Conservation (phyloP, 2,888 invertebrate genomes). For the Hydroisotoma schaefferi region DNA sequence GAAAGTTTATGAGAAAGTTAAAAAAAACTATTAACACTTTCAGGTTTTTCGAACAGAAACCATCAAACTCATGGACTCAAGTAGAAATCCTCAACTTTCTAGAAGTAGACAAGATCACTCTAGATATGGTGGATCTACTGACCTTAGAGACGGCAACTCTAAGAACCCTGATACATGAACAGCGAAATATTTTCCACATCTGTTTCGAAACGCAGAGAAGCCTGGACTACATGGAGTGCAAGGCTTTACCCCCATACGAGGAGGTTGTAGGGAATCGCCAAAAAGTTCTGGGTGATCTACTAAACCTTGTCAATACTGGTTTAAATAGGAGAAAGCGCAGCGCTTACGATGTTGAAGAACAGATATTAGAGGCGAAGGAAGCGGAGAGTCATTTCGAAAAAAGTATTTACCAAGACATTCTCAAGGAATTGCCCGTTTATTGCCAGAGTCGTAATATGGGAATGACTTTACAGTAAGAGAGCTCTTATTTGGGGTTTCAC, state of each 20-base stretch:
- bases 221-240: slow-evolving; percentile 24
- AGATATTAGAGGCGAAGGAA: slow-evolving; percentile 17
- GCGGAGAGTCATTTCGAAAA: slow-evolving; percentile 20
- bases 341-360: slow-evolving; percentile 20
- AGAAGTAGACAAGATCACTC: slow-evolving; percentile 27
- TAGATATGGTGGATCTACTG: slow-evolving; percentile 23
- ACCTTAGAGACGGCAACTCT: slow-evolving; percentile 19
- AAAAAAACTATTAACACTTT: not conserved
- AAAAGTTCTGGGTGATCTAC: not conserved
- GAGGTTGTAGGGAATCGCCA: not conserved
- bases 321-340: not conserved
- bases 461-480: slow-evolving; percentile 31
- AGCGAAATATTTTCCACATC: slow-evolving; percentile 20
- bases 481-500: too few species aligned
- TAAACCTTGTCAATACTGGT: not conserved
- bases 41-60: not conserved
- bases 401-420: slow-evolving; percentile 23
- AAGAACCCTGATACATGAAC: slow-evolving; percentile 22
- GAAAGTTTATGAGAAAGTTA: not conserved
- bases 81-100: slow-evolving; percentile 19
- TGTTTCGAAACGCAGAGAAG: slow-evolving; percentile 23
- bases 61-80: not conserved
- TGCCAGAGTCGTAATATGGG: slow-evolving; percentile 2
- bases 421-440: slow-evolving; percentile 22
- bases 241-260: not conserved